Conservation (phyloP, 1,140 invertebrate genomes). For the Bombus vancouverensis region DNA sequence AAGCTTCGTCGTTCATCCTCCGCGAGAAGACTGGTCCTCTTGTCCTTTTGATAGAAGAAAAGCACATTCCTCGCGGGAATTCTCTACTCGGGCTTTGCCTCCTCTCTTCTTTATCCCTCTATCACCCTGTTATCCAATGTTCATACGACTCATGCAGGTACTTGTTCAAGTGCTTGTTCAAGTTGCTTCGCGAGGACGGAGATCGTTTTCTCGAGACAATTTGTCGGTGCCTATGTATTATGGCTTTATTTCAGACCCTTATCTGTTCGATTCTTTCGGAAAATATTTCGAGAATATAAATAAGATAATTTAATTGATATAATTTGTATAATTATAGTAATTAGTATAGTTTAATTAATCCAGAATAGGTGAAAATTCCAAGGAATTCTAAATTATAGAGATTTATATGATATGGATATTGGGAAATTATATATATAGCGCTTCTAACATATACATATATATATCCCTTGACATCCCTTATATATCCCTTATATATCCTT, state of each 20-base stretch:
- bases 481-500: no score
- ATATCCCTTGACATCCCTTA: no score
- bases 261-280: neutral
- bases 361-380: neutral
- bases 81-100: neutral
- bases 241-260: neutral
- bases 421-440: no score
- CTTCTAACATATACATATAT: no score
- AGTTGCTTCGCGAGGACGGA: no score
- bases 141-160: neutral
- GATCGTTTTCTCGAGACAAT: neutral
- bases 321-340: no score
- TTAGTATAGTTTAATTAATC: neutral
- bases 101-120: neutral
- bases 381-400: no score
- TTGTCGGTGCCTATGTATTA: neutral
- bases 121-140: constrained; percentile 6
- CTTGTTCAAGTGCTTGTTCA: no score
- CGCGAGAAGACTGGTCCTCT: constrained; percentile 17
- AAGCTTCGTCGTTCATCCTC: constrained; percentile 24
- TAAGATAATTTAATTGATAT: neutral
- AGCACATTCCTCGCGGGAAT: constrained; percentile 1
- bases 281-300: no score
- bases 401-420: no score
- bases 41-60: constrained; percentile 18